Evolutionary conservation across 2,888 invertebrate species (phyloP).

Genomic region (Xiphydria camelus): DNA sequence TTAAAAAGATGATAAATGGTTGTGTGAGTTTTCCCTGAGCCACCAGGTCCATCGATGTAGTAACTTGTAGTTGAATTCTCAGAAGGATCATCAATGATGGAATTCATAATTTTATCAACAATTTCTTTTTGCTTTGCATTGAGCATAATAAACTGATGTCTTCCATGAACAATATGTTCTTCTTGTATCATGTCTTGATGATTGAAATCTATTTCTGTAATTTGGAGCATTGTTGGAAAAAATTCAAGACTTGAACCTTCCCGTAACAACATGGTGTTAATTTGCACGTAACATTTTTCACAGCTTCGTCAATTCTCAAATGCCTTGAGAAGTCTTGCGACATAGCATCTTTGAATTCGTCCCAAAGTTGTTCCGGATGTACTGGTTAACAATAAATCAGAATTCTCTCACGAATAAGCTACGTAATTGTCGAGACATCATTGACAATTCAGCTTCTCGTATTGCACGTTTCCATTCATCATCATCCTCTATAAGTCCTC

Average conservation of each 20-base stretch:
- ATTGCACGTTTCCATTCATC: slow-evolving; percentile 21
- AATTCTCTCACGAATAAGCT: slow-evolving; percentile 40
- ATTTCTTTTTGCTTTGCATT: slow-evolving; percentile 26
- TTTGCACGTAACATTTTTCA: slow-evolving; percentile 20
- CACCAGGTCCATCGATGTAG: slow-evolving; percentile 52
- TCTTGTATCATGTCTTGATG: no score
- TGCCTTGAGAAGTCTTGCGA: slow-evolving; percentile 23
- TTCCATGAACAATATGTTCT: no score
- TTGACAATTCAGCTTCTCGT: slow-evolving; percentile 15
- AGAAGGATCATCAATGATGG: slow-evolving; percentile 8
- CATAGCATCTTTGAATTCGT: slow-evolving; percentile 25
- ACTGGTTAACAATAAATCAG: slow-evolving; percentile 27
- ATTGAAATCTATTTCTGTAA: no score
- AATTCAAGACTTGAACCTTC: slow-evolving; percentile 14
- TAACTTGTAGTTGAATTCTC: slow-evolving; percentile 22
- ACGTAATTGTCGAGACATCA: slow-evolving; percentile 32
- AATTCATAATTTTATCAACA: slow-evolving; percentile 18
- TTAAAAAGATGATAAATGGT: slow-evolving; percentile 24
- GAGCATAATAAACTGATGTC: no score
- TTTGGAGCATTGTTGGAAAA: slow-evolving; percentile 20
- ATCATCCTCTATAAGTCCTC: slow-evolving; percentile 43
- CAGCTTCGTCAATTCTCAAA: background rate
- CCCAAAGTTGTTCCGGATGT: slow-evolving; percentile 31
- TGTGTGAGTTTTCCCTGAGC: slow-evolving; percentile 53
- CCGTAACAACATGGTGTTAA: slow-evolving; percentile 12